Evolutionary conservation across 2,888 invertebrate genomes (phyloP).

Genomic region (Microctonus brassicae): DNA sequence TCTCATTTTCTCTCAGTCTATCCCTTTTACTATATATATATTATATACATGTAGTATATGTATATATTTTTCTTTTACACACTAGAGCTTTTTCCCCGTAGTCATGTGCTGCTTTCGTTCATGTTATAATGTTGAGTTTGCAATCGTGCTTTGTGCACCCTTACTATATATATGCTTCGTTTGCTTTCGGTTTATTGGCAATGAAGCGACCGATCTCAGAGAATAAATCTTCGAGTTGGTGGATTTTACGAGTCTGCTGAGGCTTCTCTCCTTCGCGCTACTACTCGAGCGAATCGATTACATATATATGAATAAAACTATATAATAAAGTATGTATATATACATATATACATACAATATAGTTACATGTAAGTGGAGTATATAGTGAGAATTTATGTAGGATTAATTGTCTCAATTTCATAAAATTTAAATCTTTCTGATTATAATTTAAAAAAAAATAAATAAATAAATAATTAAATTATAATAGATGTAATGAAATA

Average conservation of each 20-base stretch:
- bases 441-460: background rate
- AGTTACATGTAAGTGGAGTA: conserved; percentile 26
- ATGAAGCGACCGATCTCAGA: conserved; percentile 34
- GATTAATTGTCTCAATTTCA: no score
- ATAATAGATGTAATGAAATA: background rate
- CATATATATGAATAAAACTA: background rate
- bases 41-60: background rate
- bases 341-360: conserved; percentile 7
- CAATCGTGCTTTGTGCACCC: background rate
- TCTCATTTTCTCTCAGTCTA: background rate
- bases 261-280: conserved; percentile 7
- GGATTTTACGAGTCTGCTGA: conserved; percentile 36
- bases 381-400: background rate
- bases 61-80: background rate
- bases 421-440: no score
- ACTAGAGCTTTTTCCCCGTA: no score
- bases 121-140: background rate
- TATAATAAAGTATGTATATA: conserved; percentile 24
- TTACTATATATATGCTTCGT: background rate
- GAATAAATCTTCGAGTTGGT: conserved; percentile 36
- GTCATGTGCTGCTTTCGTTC: no score
- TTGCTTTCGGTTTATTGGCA: conserved; percentile 33
- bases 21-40: background rate
- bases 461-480: background rate
- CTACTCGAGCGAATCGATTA: background rate